Base-by-base conservation (phyloP, 2,888 invertebrate species). In the Axea sp. region DNA sequence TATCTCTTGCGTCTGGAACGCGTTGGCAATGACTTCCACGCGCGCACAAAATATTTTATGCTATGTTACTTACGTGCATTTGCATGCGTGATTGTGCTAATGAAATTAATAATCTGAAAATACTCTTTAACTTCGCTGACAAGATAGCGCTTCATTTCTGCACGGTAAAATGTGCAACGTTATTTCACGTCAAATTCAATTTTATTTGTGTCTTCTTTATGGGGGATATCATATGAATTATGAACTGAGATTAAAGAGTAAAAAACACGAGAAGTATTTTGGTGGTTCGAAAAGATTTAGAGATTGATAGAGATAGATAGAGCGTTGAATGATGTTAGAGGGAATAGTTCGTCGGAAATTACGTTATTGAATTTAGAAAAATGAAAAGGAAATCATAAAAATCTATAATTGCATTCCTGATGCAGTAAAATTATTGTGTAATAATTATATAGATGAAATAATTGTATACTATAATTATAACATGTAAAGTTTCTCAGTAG, bases 1-100 rank as follows among this genome's bases (percentile, higher is more conserved):
- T 69, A 57, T 73, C 67, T 53, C 33, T 57, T 62, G 68, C 75
- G 68, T 73, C 68, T 65, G 68, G 68, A 72, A 75, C 62, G 71
- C 65, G 71, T 53, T 19, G 47, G 9, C 47, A 65, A 68, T 28
- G 60, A 60, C 49, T 65, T 53, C 55, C 49, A 49, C 55, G 67
- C 47, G 65, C 35, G 53, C 33, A 68, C 64, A 37, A 65, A 55
- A 14, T 19, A 11, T 39, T 24, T 49, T 39, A 39, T 19, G 35
- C 8, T 3, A n/a, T 28, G 11, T 37, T 6, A 1, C 9, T 7
- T 12, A 11, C 22, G 31, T 9, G 19, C 31, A 8, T 0, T 2
- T 15, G n/a, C 12, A 12, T 11, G 7, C 24, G 12, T 51, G 9
- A 17, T 33, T 19, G 8, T 11, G 8, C 47, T 8, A 26, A 35